Percentiles rank a stretch among this genome's conserved stretches.
phyloP scores from a whole-genome alignment of 2,113 vertebrate genomes.

The Cynopterus brachyotis region DNA sequence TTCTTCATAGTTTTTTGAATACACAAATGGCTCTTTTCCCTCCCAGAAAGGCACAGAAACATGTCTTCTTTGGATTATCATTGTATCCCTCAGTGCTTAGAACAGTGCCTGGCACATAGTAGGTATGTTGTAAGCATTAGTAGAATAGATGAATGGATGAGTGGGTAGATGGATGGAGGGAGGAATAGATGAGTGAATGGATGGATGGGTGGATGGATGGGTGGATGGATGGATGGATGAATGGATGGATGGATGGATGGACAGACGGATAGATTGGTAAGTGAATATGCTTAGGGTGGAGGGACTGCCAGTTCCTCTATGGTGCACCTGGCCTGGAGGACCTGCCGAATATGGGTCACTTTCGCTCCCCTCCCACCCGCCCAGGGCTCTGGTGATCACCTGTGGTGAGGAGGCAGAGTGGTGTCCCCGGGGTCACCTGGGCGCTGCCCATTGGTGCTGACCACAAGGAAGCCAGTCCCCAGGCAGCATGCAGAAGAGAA shows the following conservation, averaged over 20 bases:
- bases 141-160: background rate
- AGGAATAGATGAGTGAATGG: background rate
- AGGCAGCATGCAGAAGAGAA: constrained; percentile 93
- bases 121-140: constrained; percentile 2
- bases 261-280: too few relatives aligned
- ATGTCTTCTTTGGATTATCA: background rate
- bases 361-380: constrained; percentile 56
- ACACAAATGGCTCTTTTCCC: background rate
- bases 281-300: background rate
- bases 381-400: constrained; percentile 93
- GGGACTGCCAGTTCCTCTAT: constrained; percentile 14
- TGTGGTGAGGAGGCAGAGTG: constrained; percentile 96
- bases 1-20: background rate
- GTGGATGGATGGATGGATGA: background rate
- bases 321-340: constrained; percentile 24
- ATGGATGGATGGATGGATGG: background rate
- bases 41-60: background rate
- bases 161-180: background rate
- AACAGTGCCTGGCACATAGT: constrained; percentile 46
- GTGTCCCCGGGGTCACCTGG: constrained; percentile 94
- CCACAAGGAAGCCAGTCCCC: constrained; percentile 93
- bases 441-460: constrained; percentile 98
- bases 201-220: background rate
- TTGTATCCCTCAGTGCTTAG: background rate
- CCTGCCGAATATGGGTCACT: background rate